Conservation (phyloP, 2,797 vertebrate species). For the Parambassis ranga region DNA sequence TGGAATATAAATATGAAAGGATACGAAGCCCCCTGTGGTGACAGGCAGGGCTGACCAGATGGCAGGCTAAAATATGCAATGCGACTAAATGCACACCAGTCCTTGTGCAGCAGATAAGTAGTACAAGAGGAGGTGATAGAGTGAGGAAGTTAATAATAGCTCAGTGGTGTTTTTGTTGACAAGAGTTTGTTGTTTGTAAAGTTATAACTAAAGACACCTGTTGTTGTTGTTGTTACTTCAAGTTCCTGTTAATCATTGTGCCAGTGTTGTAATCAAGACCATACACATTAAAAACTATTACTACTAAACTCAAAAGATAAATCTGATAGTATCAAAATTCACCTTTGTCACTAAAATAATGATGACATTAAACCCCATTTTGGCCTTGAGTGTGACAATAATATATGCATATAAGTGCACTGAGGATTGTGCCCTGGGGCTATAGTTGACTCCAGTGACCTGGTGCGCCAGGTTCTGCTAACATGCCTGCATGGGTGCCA, state of each 20-base stretch:
- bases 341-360: not conserved
- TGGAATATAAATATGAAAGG: constrained; percentile 90
- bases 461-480: constrained; percentile 43
- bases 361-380: too few relatives aligned
- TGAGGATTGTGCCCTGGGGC: constrained; percentile 52
- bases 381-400: constrained; percentile 2
- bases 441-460: constrained; percentile 70
- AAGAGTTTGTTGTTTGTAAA: constrained; percentile 4
- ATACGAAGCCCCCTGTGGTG: constrained; percentile 86
- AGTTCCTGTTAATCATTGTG: not conserved
- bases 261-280: not conserved
- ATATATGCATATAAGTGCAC: constrained; percentile 1
- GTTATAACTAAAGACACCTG: constrained; percentile 23
- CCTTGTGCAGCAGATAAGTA: constrained; percentile 60
- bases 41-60: constrained; percentile 93
- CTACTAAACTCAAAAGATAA: too few relatives aligned
- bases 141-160: constrained; percentile 46
- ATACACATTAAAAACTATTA: not conserved
- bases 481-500: constrained; percentile 55
- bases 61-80: constrained; percentile 92
- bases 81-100: constrained; percentile 80
- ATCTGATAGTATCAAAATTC: too few relatives aligned
- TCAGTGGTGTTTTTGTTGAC: constrained; percentile 16
- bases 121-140: constrained; percentile 19
- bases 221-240: not conserved